Base-by-base conservation (phyloP, 1,140 invertebrate species). In the Lepidurus packardi region DNA sequence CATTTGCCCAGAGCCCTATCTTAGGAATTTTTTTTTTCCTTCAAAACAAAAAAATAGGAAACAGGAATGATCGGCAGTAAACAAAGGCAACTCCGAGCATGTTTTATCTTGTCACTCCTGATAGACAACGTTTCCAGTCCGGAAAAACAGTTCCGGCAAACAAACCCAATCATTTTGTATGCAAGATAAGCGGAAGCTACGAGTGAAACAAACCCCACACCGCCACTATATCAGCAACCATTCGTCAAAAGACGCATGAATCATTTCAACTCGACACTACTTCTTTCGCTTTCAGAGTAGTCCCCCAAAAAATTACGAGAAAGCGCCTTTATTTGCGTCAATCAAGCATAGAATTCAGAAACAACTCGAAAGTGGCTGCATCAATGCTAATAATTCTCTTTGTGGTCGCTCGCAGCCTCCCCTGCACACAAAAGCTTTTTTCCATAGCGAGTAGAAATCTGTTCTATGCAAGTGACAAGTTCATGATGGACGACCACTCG, bases 401-500 rank as follows among this genome's bases (percentile, higher is more conserved):
- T 65, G 21, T 65, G 16, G 6, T 65, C 53, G 6, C 53, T n/a
- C 53, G 21, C 13, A 65, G 53, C 7, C 53, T 65, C 53, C 53
- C 53, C 21, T 21, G 53, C 53, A 9, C 8, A 65, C 53, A 65
- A 13, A 21, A 65, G 21, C 53, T 65, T 65, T 65, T 65, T 65
- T 65, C 53, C n/a, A 34, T 34, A 34, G 34, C 34, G 4, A 34
- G 4, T 21, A 65, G 16, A 9, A 21, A 4, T 47, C 45, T 16
- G 21, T 65, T 9, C 53, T 65, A 1, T 16, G 21, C 53, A 16
- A 13, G 53, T 65, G 53, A 65, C 53, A 65, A 65, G 53, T 65
- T 65, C 53, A 7, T 65, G 53, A 65, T 65, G 53, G 53, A 65
- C 21, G n/a, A 65, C 53, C 53, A 65, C 53, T 65, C 53, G 53